phyloP scores from a whole-genome alignment of 2,113 vertebrate species.

The Plotosus lineatus region DNA sequence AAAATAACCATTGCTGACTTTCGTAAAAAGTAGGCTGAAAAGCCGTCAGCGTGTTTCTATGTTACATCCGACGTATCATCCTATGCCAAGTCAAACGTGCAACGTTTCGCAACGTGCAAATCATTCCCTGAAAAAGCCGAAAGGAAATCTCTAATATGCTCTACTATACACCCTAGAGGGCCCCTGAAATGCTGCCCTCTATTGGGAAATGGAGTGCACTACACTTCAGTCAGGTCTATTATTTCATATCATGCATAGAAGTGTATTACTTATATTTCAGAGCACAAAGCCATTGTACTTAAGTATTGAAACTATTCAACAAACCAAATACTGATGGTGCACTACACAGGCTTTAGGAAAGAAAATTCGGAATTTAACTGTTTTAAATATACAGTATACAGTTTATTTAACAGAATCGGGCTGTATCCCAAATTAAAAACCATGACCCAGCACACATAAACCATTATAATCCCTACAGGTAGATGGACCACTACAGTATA shows the following conservation, averaged over 20 bases:
- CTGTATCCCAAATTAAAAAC: not conserved
- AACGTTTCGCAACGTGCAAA: too few species aligned
- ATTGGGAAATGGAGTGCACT: not conserved
- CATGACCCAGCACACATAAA: not conserved
- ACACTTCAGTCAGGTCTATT: not conserved
- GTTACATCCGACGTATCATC: too few species aligned
- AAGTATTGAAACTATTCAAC: not conserved
- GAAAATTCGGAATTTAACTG: not conserved
- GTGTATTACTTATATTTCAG: not conserved
- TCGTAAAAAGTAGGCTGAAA: too few species aligned
- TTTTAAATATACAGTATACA: not conserved
- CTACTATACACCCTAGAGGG: not conserved
- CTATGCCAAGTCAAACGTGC: too few species aligned
- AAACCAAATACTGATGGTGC: not conserved
- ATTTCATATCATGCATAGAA: not conserved
- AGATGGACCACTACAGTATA: not conserved
- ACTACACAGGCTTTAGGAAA: not conserved
- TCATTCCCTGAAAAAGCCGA: too few species aligned
- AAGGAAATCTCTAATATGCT: too few species aligned
- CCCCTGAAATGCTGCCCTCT: not conserved
- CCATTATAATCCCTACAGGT: not conserved
- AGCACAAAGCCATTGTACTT: not conserved
- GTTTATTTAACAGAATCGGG: not conserved
- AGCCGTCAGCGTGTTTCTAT: too few species aligned
- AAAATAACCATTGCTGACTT: too few species aligned